A percentile compares a stretch with the other conserved stretches of the same genome.
Evolutionary conservation across 2,797 vertebrate species (phyloP).

Genomic region (Falco columbarius): DNA sequence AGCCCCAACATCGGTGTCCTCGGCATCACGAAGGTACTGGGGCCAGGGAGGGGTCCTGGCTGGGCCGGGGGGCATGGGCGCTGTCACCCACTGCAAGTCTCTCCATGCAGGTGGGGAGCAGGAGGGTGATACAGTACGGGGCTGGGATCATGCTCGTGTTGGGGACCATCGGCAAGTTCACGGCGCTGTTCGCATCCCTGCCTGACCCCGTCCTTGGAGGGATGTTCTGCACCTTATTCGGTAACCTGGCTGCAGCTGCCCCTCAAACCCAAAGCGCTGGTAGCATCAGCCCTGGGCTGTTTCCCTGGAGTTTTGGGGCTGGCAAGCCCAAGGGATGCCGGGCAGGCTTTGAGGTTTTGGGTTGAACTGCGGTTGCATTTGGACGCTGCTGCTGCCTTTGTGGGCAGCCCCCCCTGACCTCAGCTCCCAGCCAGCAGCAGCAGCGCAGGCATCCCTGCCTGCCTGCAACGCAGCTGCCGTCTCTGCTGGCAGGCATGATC

Average conservation of each 20-base stretch:
- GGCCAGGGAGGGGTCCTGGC: neutral
- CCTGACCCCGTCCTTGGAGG: constrained; percentile 95
- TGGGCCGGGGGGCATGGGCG: rapidly evolving
- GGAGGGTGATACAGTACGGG: constrained; percentile 94
- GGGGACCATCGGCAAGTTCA: constrained; percentile 94
- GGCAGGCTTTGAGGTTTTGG: rapidly evolving
- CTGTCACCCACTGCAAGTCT: neutral
- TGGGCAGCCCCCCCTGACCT: neutral
- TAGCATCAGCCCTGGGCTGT: rapidly evolving
- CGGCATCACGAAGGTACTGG: constrained; percentile 93
- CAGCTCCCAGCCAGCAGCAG: rapidly evolving
- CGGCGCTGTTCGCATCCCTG: constrained; percentile 92
- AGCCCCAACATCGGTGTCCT: constrained; percentile 96
- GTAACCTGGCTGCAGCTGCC: constrained; percentile 62
- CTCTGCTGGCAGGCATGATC: constrained; percentile 88
- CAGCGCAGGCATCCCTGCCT: neutral
- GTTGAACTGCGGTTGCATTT: neutral
- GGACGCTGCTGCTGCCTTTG: rapidly evolving
- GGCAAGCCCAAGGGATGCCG: rapidly evolving
- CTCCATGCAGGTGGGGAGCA: constrained; percentile 88
- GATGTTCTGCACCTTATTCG: constrained; percentile 97
- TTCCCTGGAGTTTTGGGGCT: rapidly evolving
- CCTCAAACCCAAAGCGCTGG: too few species aligned
- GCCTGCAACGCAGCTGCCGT: neutral
- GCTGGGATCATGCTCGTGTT: constrained; percentile 92